Evolutionary conservation across 2,113 vertebrate species (phyloP).

Genomic region (Antechinus flavipes): DNA sequence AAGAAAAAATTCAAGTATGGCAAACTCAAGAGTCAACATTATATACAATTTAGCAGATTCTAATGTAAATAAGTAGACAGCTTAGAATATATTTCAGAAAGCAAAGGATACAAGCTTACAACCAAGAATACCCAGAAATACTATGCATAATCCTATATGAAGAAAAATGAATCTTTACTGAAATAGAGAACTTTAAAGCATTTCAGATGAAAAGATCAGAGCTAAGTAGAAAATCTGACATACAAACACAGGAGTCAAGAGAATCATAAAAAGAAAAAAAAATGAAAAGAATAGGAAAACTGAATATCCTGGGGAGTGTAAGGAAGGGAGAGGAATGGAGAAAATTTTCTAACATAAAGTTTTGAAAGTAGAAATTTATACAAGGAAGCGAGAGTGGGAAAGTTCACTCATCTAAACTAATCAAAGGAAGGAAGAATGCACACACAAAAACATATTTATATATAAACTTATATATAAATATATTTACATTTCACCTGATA

Average conservation of each 20-base stretch:
- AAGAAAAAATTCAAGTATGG: background rate
- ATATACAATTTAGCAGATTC: background rate
- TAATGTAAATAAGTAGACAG: background rate
- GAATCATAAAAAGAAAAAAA: background rate
- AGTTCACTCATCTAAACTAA: background rate
- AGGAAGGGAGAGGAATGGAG: background rate
- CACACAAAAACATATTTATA: background rate
- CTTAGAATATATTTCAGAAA: background rate
- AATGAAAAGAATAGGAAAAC: background rate
- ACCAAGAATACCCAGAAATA: background rate
- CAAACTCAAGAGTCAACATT: background rate
- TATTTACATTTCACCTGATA: background rate
- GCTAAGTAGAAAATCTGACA: background rate
- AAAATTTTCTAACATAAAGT: background rate
- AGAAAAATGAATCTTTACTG: background rate
- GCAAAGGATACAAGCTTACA: background rate
- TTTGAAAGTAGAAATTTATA: background rate
- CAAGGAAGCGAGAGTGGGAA: background rate
- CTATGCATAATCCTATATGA: background rate
- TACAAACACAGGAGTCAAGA: background rate
- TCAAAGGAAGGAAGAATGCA: background rate
- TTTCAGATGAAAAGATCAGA: background rate
- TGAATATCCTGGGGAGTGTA: background rate
- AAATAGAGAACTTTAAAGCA: background rate
- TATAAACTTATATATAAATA: no score